Evolutionary conservation across 2,797 vertebrate genomes (phyloP), one percentile per base, ranked within the genome.

Genomic region (Mus spretus): DNA sequence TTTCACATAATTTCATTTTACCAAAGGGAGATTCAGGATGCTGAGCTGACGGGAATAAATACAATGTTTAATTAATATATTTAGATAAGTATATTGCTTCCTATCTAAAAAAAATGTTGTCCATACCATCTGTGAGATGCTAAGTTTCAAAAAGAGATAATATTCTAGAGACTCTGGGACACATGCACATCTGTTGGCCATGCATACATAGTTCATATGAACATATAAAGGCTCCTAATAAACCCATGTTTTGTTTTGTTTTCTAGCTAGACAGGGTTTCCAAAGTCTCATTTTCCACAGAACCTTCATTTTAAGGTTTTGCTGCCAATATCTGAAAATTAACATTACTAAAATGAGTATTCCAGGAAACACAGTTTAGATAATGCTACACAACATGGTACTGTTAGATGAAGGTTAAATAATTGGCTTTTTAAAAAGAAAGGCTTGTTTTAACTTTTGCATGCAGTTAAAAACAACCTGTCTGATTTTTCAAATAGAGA

Each of bases 31-130:
- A 88, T 78, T 93, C 12, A 53, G 34, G 50, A 9, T 17, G 7
- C 89, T 93, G 44, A 90, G 20, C 55, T 93, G 63, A 80, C 19
- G 86, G 47, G 37, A 93, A 65, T 20, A 65, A 65, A n/a, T 91
- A 3, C 1, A 93, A 67, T 84, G 89, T 97, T 95, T 95, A 75
- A 93, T 93, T 94, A 90, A 67, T 90, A 77, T 83, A 44, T 97
- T 91, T 81, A 94, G 94, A 82, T 89, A 47, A 95, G 93, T 80
- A 61, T 50, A 91, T 59, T 67, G 4, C 50, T 92, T 80, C 55
- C 89, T 86, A 92, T 70, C 26, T 79, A 85, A 82, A 63, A 37
- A n/a, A 53, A 93, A 55, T 57, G 7, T 90, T 26, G 7, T 59
- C 24, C 65, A 24, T 96, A n/a, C 55, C n/a, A 77, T 90, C 65